Evolutionary conservation across 2,113 vertebrate species (phyloP), one percentile per base, ranked within the genome.

Genomic region (Hassar affinis): DNA sequence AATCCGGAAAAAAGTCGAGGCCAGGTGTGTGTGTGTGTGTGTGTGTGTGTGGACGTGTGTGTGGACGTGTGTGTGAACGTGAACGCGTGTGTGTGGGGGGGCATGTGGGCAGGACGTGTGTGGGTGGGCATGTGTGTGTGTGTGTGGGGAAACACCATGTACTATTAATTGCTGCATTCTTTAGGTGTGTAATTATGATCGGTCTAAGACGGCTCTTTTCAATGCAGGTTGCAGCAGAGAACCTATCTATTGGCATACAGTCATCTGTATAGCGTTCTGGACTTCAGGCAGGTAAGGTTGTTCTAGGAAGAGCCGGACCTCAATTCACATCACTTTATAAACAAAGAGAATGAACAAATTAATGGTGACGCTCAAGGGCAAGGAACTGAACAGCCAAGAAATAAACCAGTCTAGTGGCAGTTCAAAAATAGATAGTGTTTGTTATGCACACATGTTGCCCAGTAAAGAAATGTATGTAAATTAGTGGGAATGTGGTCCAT

Each of bases 201-300:
- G 45, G 12, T 18, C 14, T 71, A 27, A 71, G 11, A 52, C 17
- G 15, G 56, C 33, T 78, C 72, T 62, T 88, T 88, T 78, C 79
- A 80, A 89, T 79, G n/a, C 89, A 99, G 97, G 87, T 93, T 98
- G 12, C 91, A 92, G 30, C 93, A 96, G 85, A 92, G 97, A 69
- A 93, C 93, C 6, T 97, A 98, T 88, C 93, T 96, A 79, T 78
- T 99, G 89, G 97, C 97, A 86, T 96, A 94, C 4, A 94, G 94
- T 68, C 92, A 97, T 78, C 93, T 95, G 52, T 99, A 97, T 93
- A 98, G 98, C 1, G 94, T 99, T 0, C 22, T 90, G 30, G 98
- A 99, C 66, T 92, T 99, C 11, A 94, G 92, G 85, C 96, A 98
- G 97, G 98, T 99, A 92, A 38, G n/a, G 6, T 64, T 33, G 11